Percentiles rank a stretch among this genome's conserved stretches.
Conservation (phyloP, 2,797 vertebrate genomes). For the Selene dorsalis region DNA sequence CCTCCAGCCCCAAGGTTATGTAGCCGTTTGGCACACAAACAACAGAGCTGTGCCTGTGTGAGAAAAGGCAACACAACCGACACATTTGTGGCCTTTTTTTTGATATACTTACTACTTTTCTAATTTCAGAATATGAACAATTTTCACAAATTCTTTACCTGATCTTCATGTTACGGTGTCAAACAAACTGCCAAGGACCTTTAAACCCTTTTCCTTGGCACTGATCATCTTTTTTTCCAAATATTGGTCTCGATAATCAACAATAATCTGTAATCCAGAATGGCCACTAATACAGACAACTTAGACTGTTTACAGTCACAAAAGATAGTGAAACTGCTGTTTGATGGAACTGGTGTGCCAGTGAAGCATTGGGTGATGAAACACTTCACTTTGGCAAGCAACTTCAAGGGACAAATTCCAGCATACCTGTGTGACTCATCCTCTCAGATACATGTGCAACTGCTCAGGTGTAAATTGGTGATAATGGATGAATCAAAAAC, state of each 20-base stretch:
- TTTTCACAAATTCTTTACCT: not conserved
- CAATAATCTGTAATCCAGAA: not conserved
- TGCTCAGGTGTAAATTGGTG: not conserved
- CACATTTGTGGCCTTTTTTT: not conserved
- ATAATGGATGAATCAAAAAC: conserved; percentile 20
- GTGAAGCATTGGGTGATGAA: not conserved
- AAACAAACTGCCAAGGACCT: not conserved
- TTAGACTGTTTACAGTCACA: not conserved
- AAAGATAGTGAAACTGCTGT: conserved; percentile 3
- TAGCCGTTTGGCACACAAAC: conserved; percentile 1
- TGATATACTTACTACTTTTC: not conserved
- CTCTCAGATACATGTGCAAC: not conserved
- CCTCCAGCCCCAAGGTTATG: conserved; percentile 16
- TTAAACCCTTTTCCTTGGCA: no score
- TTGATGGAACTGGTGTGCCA: not conserved
- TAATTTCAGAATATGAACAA: not conserved
- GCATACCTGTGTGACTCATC: conserved; percentile 1
- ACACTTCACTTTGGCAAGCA: not conserved
- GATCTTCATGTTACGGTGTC: not conserved
- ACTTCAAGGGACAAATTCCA: conserved; percentile 17
- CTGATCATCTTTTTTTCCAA: no score
- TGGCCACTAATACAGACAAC: not conserved
- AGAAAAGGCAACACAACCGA: not conserved
- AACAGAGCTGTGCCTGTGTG: not conserved
- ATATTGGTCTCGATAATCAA: not conserved